A percentile compares a stretch with the other conserved stretches of the same genome.
Evolutionary conservation across 2,888 invertebrate species (phyloP).

Genomic region (Harmothoe impar): DNA sequence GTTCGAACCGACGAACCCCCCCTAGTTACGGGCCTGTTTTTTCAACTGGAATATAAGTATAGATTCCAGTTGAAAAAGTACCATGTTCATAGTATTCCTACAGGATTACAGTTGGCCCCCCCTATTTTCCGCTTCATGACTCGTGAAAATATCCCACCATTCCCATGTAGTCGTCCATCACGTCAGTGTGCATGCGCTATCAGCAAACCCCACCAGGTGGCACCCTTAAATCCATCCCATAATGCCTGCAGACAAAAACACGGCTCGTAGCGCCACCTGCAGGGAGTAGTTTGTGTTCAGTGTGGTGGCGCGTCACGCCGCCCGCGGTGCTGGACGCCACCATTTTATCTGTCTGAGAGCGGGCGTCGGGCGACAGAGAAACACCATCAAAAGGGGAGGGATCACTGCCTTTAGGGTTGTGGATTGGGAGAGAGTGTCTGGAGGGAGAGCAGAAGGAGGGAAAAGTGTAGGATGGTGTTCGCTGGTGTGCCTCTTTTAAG

Average conservation of each 20-base stretch:
- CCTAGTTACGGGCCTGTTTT: no score
- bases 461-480: no score
- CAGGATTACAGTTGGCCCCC: no score
- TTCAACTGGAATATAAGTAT: no score
- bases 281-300: background rate
- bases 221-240: slow-evolving; percentile 42
- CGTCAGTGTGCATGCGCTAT: slow-evolving; percentile 13
- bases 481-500: background rate
- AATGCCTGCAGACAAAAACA: slow-evolving; percentile 9
- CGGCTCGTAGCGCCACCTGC: slow-evolving; percentile 27
- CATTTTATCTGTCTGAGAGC: slow-evolving; percentile 4
- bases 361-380: slow-evolving; percentile 26
- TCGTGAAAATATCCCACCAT: slow-evolving; percentile 32
- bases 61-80: no score
- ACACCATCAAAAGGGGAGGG: slow-evolving; percentile 23
- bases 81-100: no score
- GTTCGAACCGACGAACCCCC: no score
- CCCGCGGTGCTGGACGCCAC: no score
- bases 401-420: background rate
- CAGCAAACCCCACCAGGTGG: slow-evolving; percentile 34
- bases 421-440: background rate
- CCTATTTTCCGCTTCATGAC: background rate
- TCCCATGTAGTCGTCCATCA: background rate
- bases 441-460: no score
- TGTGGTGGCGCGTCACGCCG: no score